Percentiles rank a stretch among this genome's conserved stretches.
phyloP scores from a whole-genome alignment of 2,888 invertebrate species.

The Chironomus riparius region DNA sequence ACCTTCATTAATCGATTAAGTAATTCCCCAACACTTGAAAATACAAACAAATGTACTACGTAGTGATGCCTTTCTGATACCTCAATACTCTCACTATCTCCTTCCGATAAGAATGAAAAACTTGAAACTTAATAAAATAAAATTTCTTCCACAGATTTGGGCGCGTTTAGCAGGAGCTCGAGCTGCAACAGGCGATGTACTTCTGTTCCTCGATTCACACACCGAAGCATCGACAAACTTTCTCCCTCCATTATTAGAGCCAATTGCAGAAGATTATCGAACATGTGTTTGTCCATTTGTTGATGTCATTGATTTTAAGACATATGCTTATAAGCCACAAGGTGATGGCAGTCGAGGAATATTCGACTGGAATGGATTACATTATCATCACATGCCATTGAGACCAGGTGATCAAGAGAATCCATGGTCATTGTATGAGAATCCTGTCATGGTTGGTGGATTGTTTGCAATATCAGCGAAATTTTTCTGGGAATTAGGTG shows the following conservation, averaged over 20 bases:
- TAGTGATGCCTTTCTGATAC: too few relatives aligned
- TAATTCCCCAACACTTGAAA: too few relatives aligned
- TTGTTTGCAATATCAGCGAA: slow-evolving; percentile 83
- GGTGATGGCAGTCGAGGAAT: slow-evolving; percentile 16
- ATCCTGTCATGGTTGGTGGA: slow-evolving; percentile 72
- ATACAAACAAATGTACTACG: too few relatives aligned
- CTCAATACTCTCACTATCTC: too few relatives aligned
- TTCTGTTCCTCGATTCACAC: slow-evolving; percentile 88
- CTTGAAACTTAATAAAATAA: not conserved
- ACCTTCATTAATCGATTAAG: too few relatives aligned
- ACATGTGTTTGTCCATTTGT: slow-evolving; percentile 92
- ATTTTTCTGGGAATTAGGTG: slow-evolving; percentile 95
- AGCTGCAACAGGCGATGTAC: slow-evolving; percentile 62
- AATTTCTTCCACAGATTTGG: slow-evolving; percentile 52
- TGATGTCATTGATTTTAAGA: slow-evolving; percentile 69
- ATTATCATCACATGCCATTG: slow-evolving; percentile 10
- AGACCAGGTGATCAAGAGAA: slow-evolving; percentile 13
- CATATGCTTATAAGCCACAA: slow-evolving; percentile 16
- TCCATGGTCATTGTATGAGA: slow-evolving; percentile 5
- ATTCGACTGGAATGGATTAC: slow-evolving; percentile 16
- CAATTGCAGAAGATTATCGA: slow-evolving; percentile 73
- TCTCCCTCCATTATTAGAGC: slow-evolving; percentile 83
- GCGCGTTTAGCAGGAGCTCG: slow-evolving; percentile 78
- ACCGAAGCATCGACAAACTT: slow-evolving; percentile 86
- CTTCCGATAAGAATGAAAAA: not conserved